phyloP scores from a whole-genome alignment of 1,140 invertebrate genomes.

The Pemphigus obesinymphae region DNA sequence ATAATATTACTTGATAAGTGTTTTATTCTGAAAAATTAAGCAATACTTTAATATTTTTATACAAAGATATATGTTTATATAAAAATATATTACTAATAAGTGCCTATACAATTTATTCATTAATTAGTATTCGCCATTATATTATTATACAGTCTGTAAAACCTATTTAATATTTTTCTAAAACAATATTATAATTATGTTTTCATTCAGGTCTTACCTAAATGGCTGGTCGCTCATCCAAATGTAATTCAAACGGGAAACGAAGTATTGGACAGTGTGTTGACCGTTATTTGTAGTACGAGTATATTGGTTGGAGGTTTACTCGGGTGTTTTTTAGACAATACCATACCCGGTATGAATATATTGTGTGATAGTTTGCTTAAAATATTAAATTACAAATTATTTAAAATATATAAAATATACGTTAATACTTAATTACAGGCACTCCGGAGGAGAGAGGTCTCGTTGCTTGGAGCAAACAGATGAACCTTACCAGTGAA shows the following conservation, averaged over 20 bases:
- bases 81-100: too few relatives aligned
- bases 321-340: conserved; percentile 75
- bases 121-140: neutral
- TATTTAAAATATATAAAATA: too few relatives aligned
- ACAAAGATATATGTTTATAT: too few relatives aligned
- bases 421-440: conserved; percentile 46
- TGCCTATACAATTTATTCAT: neutral
- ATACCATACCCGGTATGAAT: conserved; percentile 71
- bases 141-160: neutral
- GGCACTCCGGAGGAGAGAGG: conserved; percentile 67
- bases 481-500: conserved; percentile 60
- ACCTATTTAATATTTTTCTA: too few relatives aligned
- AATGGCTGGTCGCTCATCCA: conserved; percentile 67
- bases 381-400: too few relatives aligned
- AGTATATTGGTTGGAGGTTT: conserved; percentile 79
- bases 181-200: neutral
- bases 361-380: too few relatives aligned
- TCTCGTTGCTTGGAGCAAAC: conserved; percentile 62
- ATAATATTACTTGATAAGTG: too few relatives aligned
- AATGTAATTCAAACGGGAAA: conserved; percentile 65
- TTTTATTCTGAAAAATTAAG: neutral
- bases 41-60: too few relatives aligned
- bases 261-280: conserved; percentile 65
- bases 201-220: conserved; percentile 59
- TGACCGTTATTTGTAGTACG: conserved; percentile 75